Percentiles rank a stretch among this genome's conserved stretches.
Evolutionary conservation across 2,113 vertebrate genomes (phyloP).

Genomic region (Hippocampus zosterae): DNA sequence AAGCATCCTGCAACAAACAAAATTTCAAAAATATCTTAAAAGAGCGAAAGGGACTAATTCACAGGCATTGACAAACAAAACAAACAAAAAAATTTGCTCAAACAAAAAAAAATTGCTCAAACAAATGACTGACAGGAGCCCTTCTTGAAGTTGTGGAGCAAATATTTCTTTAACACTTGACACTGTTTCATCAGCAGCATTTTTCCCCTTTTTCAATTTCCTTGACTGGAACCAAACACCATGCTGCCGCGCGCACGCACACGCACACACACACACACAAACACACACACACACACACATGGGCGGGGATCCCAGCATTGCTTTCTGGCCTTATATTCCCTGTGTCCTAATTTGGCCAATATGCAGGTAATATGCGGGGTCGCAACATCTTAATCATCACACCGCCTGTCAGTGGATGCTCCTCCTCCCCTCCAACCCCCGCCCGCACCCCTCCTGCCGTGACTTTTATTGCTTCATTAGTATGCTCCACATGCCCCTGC

Average conservation of each 20-base stretch:
- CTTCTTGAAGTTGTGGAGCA: too few species aligned
- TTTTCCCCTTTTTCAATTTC: not conserved
- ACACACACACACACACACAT: constrained; percentile 32
- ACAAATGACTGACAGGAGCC: too few species aligned
- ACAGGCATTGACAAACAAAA: too few species aligned
- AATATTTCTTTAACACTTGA: too few species aligned
- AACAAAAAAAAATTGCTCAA: too few species aligned
- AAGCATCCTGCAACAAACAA: not conserved
- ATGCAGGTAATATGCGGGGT: constrained; percentile 74
- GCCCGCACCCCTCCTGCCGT: constrained; percentile 71
- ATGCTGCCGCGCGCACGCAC: too few species aligned
- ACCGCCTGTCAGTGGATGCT: constrained; percentile 68
- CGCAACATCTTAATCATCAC: constrained; percentile 77
- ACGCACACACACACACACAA: constrained; percentile 15
- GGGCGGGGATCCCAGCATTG: constrained; percentile 15
- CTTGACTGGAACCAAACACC: not conserved
- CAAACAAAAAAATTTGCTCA: too few species aligned
- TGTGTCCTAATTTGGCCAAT: constrained; percentile 56
- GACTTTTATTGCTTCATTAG: constrained; percentile 99
- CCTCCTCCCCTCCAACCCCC: constrained; percentile 43
- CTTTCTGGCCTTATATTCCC: constrained; percentile 42
- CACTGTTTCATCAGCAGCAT: too few species aligned
- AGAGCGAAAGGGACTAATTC: too few species aligned
- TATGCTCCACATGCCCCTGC: constrained; percentile 80
- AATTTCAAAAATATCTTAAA: not conserved